A percentile compares a stretch with the other conserved stretches of the same genome.
Evolutionary conservation across 2,888 invertebrate species (phyloP).

Genomic region (Cacoxenus indagator): DNA sequence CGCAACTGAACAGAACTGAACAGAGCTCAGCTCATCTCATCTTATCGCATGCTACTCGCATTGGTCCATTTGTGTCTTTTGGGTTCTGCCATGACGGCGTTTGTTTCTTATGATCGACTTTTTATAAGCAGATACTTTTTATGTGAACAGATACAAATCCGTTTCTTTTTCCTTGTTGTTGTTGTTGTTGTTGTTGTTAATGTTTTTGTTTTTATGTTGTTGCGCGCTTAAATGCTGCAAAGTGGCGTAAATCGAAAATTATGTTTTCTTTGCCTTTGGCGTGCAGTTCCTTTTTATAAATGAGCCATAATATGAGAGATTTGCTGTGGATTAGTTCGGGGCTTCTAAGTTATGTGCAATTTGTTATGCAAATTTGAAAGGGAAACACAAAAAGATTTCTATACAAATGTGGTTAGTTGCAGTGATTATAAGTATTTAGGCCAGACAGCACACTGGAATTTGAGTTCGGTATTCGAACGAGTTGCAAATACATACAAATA

Average conservation of each 20-base stretch:
- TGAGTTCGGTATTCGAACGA: too few species aligned
- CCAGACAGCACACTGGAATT: background rate
- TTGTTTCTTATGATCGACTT: background rate
- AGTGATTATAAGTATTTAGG: background rate
- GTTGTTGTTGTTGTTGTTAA: too few species aligned
- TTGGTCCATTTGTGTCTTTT: background rate
- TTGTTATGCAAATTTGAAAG: slow-evolving; percentile 1
- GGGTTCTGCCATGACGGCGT: background rate
- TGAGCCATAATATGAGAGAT: background rate
- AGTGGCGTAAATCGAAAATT: slow-evolving; percentile 59
- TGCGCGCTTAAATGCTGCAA: slow-evolving; percentile 51
- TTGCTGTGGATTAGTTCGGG: background rate
- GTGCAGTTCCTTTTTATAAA: background rate
- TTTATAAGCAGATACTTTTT: background rate
- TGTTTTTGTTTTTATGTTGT: too few species aligned
- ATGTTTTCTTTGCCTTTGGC: slow-evolving; percentile 21
- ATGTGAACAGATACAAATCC: background rate
- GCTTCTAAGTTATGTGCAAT: background rate
- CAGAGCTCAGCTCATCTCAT: background rate
- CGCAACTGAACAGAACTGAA: too few species aligned
- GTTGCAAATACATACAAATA: too few species aligned
- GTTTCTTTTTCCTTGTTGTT: background rate
- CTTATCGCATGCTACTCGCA: background rate
- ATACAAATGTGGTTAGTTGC: background rate
- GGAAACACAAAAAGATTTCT: background rate